Evolutionary conservation across 2,888 invertebrate genomes (phyloP), one percentile per base, ranked within the genome.

Genomic region (Tryphoninae sp.): DNA sequence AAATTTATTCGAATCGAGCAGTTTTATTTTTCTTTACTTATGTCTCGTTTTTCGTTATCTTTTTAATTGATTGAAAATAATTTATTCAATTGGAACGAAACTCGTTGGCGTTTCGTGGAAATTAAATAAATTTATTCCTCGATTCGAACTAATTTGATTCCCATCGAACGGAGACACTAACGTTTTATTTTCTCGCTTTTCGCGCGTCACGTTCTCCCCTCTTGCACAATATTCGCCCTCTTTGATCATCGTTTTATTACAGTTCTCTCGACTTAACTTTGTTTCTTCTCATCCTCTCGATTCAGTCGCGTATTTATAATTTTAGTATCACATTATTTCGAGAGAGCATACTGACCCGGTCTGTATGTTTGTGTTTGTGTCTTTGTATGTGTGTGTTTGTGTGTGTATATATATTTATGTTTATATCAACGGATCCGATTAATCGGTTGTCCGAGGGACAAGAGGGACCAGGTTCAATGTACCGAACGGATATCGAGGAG

Each of bases 301-400:
- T 62, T 73, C 72, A 77, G 71, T 67, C 53, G 72, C 72, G 45
- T 64, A 13, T 82, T 80, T 69, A 67, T 75, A 69, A 79, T 72
- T 74, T 80, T 82, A 79, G 80, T 82, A 82, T 82, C 81, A 82
- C 81, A 82, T 82, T 81, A 55, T 45, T 45, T n/a, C 68, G 59
- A 71, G 61, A 78, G 78, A 78, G 69, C 72, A 64, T 61, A 68
- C 67, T 49, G 67, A 58, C 51, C 72, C 58, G 61, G 53, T 58
- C 58, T 42, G 45, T 33, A 45, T 67, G 61, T 23, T 22, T 22
- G 69, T 42, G 40, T 40, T 49, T 59, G 59, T 22, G 19, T 19
- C n/a, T 45, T 6, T 22, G 26, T 68, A 8, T 53, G 16, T 22
- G 23, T 59, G n/a, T 23, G 45, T 26, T 45, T 59, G 45, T 16